Evolutionary conservation across 2,797 vertebrate genomes (phyloP).

Genomic region (Chiroxiphia lanceolata): DNA sequence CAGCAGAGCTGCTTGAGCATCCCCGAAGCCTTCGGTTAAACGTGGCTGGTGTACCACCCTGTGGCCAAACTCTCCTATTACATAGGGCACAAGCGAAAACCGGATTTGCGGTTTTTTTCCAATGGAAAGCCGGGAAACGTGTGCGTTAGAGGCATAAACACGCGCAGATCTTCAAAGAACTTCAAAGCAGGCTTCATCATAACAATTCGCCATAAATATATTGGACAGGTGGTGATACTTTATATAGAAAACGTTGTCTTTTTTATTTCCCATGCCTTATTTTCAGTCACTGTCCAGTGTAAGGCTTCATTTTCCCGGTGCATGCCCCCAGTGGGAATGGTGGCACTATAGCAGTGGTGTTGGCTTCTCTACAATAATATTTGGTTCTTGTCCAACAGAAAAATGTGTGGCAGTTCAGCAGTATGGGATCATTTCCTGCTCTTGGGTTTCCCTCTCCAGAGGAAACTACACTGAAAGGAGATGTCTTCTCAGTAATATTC

Average conservation of each 20-base stretch:
- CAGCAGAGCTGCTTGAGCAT: slow-evolving; percentile 77
- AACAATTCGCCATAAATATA: not conserved
- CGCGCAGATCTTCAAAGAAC: slow-evolving; percentile 25
- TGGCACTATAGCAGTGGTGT: not conserved
- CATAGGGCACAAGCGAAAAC: slow-evolving; percentile 71
- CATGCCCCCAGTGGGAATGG: not conserved
- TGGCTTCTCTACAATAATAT: not conserved
- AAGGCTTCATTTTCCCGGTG: not conserved
- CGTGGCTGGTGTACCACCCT: slow-evolving; percentile 89
- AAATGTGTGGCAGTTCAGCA: not conserved
- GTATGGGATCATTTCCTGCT: not conserved
- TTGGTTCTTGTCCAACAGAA: slow-evolving; percentile 1
- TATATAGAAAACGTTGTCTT: not conserved
- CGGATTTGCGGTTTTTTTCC: not conserved
- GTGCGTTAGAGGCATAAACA: not conserved
- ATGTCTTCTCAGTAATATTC: not conserved
- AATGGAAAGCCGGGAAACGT: not conserved
- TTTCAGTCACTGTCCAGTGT: not conserved
- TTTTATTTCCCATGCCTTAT: not conserved
- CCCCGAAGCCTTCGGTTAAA: slow-evolving; percentile 79
- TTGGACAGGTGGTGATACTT: not conserved
- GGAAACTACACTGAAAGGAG: slow-evolving; percentile 7
- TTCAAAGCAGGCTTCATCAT: not conserved
- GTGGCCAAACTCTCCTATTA: slow-evolving; percentile 87
- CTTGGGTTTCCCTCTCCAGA: slow-evolving; percentile 9